These are phyloP conservation scores for Drosophila nr. medialis DNA, from an alignment of 2,888 invertebrate genomes.

Conservation along the genomic window DNA sequence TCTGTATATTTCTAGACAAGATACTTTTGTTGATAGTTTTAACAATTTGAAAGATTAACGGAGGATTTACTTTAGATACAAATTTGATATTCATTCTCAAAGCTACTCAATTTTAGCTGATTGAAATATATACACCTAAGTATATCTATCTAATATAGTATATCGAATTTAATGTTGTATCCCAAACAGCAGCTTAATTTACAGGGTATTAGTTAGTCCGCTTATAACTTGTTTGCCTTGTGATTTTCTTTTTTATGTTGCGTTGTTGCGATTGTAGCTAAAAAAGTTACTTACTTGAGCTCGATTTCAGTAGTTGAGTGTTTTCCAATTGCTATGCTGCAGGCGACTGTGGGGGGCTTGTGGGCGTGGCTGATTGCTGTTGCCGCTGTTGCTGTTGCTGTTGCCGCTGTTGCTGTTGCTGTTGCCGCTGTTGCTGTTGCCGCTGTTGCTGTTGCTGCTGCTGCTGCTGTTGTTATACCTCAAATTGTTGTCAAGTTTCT, in stretches of 20 bases:
- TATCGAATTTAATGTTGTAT: background rate
- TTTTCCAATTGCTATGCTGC: conserved; percentile 67
- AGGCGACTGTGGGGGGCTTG: conserved; percentile 11
- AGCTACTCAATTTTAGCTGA: background rate
- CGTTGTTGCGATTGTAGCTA: conserved; percentile 23
- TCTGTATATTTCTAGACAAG: too few relatives aligned
- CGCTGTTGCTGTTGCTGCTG: conserved; percentile 5
- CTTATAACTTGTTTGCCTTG: background rate
- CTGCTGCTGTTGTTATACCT: conserved; percentile 35
- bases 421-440: conserved; percentile 1
- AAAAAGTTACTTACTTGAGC: conserved; percentile 74
- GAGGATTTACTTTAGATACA: background rate
- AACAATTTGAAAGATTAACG: background rate
- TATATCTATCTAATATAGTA: background rate
- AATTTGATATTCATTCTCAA: too few relatives aligned
- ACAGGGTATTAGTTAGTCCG: background rate
- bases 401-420: conserved; percentile 29
- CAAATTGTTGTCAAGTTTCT: conserved; percentile 58
- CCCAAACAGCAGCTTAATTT: background rate
- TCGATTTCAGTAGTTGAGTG: conserved; percentile 74
- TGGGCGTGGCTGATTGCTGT: conserved; percentile 51
- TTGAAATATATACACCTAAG: background rate
- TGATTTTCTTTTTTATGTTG: conserved; percentile 2
- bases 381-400: background rate
- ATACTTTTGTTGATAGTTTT: background rate